These are phyloP conservation scores for Agrotis exclamationis DNA, from an alignment of 2,888 invertebrate genomes.

Conservation along the genomic window DNA sequence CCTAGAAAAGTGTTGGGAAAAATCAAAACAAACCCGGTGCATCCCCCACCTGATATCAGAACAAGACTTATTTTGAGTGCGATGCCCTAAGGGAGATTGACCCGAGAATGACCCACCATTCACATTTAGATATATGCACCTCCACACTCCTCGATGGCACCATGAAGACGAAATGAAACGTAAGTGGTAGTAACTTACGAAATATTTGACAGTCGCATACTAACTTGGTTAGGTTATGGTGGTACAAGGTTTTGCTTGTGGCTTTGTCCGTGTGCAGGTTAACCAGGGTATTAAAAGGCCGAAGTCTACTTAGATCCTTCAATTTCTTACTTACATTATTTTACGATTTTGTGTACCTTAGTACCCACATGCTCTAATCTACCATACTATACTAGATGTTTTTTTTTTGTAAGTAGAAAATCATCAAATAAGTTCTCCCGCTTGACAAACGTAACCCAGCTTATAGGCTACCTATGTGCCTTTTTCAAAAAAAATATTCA, in stretches of 20 bases:
- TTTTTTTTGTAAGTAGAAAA: too few species aligned
- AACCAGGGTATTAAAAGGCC: too few species aligned
- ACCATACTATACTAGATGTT: too few species aligned
- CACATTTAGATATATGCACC: constrained; percentile 69
- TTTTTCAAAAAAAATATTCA: background rate
- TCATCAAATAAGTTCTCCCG: too few species aligned
- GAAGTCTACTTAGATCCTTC: too few species aligned
- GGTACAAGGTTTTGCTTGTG: background rate
- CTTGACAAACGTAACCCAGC: too few species aligned
- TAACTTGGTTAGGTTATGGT: constrained; percentile 3
- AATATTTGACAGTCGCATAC: constrained; percentile 39
- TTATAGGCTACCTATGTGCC: background rate
- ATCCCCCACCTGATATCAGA: constrained; percentile 68
- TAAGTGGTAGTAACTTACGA: constrained; percentile 51
- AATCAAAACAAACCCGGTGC: constrained; percentile 56
- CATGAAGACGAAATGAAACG: constrained; percentile 55
- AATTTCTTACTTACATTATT: too few species aligned
- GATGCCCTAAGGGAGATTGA: constrained; percentile 78
- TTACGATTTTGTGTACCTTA: too few species aligned
- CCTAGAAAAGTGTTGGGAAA: background rate
- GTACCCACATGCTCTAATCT: too few species aligned
- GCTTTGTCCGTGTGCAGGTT: background rate
- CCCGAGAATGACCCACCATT: constrained; percentile 78
- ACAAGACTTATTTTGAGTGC: constrained; percentile 78
- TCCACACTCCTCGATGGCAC: constrained; percentile 57